A percentile compares a stretch with the other conserved stretches of the same genome.
Conservation (phyloP, 1,140 invertebrate species). For the Eufriesea mexicana region DNA sequence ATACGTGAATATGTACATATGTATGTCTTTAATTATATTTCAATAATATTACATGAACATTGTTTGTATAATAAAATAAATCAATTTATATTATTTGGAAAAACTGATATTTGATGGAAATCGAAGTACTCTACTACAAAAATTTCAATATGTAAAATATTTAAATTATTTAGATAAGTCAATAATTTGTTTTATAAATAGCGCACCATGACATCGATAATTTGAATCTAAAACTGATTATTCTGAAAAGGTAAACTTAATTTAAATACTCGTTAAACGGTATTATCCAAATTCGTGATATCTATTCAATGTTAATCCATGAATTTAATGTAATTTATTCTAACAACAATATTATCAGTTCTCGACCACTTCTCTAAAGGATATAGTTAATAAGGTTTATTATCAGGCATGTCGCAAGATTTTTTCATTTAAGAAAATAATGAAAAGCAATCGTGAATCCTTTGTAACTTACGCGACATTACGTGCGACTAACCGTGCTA, state of each 20-base stretch:
- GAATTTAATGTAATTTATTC: neutral
- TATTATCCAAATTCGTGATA: neutral
- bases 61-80: neutral
- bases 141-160: neutral
- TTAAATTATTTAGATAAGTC: neutral
- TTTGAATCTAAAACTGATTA: neutral
- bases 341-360: neutral
- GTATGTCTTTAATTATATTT: neutral
- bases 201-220: too few species aligned
- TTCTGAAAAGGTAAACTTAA: neutral
- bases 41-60: neutral
- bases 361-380: neutral
- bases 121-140: too few species aligned
- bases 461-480: neutral
- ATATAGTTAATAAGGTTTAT: neutral
- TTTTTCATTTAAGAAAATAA: neutral
- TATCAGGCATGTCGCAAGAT: neutral
- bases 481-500: neutral
- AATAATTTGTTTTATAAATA: too few species aligned
- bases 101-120: too few species aligned
- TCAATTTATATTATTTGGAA: neutral
- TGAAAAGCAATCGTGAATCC: neutral
- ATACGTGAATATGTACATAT: neutral
- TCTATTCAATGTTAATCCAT: too few species aligned
- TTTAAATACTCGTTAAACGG: neutral